Percentiles rank a stretch among this genome's conserved stretches.
Evolutionary conservation across 2,797 vertebrate species (phyloP).

Genomic region (Danio tinwini): DNA sequence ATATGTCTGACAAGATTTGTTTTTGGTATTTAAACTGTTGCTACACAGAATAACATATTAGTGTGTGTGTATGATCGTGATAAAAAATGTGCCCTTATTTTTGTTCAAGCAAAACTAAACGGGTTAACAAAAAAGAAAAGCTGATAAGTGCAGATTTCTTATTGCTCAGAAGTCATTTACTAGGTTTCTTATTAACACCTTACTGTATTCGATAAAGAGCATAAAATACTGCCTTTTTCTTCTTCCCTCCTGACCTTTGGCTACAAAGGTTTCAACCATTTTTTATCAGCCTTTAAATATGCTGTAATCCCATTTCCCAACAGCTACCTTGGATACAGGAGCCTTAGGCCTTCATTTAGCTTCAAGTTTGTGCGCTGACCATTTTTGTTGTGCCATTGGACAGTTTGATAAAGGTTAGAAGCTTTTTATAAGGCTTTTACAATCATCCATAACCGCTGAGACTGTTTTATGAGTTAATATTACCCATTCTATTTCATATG

Average conservation of each 20-base stretch:
- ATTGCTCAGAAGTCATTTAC: not conserved
- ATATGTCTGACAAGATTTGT: no score
- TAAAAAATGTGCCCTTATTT: no score
- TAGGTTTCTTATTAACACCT: not conserved
- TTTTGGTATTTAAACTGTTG: no score
- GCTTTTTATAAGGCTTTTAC: not conserved
- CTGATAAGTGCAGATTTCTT: not conserved
- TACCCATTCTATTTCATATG: not conserved
- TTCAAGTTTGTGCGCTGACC: not conserved
- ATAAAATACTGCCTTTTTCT: not conserved
- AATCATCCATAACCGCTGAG: not conserved
- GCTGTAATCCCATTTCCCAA: conserved; percentile 31
- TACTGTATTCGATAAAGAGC: not conserved
- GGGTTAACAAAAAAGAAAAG: no score
- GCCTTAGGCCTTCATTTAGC: conserved; percentile 31
- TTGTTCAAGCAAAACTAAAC: no score
- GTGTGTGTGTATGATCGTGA: no score
- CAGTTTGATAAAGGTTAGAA: not conserved
- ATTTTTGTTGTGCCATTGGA: not conserved
- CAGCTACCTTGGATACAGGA: conserved; percentile 22
- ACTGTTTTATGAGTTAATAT: not conserved
- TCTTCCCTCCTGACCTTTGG: not conserved
- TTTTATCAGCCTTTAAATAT: conserved; percentile 26
- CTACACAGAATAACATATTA: no score
- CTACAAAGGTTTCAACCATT: not conserved